A percentile compares a stretch with the other conserved stretches of the same genome.
These are phyloP conservation scores for Argopecten irradians DNA, from an alignment of 1,140 invertebrate species.

Conservation along the genomic window DNA sequence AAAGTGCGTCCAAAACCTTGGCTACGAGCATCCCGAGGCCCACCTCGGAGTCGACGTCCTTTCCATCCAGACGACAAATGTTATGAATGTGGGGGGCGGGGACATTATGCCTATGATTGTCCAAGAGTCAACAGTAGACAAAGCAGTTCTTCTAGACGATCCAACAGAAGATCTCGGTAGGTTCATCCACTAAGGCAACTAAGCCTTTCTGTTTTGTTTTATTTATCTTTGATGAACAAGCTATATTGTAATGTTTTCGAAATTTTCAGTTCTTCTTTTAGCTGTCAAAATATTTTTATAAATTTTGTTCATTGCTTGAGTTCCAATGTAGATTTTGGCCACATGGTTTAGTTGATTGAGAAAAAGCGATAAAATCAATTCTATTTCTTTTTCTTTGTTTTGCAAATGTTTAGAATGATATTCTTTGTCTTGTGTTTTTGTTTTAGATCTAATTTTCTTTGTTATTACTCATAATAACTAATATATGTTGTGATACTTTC, in stretches of 20 bases:
- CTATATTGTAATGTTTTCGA: neutral
- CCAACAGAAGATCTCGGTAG: constrained; percentile 29
- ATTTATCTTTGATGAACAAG: neutral
- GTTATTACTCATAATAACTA: neutral
- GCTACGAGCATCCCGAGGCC: constrained; percentile 61
- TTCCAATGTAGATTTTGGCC: neutral
- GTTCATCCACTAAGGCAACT: neutral
- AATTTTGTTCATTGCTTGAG: neutral
- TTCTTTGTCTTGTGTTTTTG: neutral
- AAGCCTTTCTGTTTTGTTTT: neutral
- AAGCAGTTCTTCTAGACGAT: constrained; percentile 44
- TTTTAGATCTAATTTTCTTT: neutral
- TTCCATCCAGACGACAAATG: constrained; percentile 91
- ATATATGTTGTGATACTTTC: neutral
- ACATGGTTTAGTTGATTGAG: neutral
- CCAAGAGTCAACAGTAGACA: constrained; percentile 36
- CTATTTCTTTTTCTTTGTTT: neutral
- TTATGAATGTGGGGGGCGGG: constrained; percentile 93
- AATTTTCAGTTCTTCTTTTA: neutral
- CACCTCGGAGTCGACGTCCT: constrained; percentile 70
- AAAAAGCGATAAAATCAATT: neutral
- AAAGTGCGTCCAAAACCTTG: constrained; percentile 79
- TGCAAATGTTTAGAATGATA: neutral
- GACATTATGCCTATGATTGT: constrained; percentile 94
- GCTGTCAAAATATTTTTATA: neutral